Conservation (phyloP, 2,888 invertebrate genomes). For the Enchytraeus crypticus region DNA sequence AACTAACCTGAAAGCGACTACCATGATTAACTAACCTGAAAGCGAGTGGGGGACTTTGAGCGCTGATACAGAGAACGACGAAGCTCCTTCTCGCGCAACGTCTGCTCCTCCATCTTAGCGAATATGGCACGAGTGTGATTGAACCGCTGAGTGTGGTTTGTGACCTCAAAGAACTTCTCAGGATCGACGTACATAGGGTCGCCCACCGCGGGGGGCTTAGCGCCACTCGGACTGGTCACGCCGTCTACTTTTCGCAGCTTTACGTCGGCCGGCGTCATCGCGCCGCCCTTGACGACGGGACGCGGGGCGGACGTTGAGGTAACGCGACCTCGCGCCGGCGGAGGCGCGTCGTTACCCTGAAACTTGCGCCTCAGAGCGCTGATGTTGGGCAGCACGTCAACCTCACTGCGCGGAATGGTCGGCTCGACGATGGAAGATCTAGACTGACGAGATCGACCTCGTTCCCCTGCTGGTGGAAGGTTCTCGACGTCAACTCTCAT, state of each 20-base stretch:
- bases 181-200: background rate
- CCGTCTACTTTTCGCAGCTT: background rate
- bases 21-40: too few relatives aligned
- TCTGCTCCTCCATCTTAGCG: slow-evolving; percentile 17
- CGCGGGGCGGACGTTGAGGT: background rate
- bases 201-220: background rate
- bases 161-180: slow-evolving; percentile 10
- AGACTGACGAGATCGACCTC: background rate
- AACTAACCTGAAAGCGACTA: too few relatives aligned
- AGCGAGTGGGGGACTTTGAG: slow-evolving; percentile 6
- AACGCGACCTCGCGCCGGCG: background rate
- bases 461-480: background rate
- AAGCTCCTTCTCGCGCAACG: background rate
- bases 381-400: slow-evolving; percentile 9
- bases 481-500: background rate
- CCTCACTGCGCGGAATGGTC: background rate
- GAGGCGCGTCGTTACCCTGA: background rate
- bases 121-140: slow-evolving; percentile 10
- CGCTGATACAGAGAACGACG: background rate
- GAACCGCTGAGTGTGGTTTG: slow-evolving; percentile 14
- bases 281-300: background rate
- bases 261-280: background rate
- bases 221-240: too few relatives aligned
- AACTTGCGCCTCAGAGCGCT: slow-evolving; percentile 7
- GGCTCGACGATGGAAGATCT: background rate